A percentile compares a stretch with the other conserved stretches of the same genome.
phyloP scores from a whole-genome alignment of 2,797 vertebrate species.

The Tympanoctomys barrerae region DNA sequence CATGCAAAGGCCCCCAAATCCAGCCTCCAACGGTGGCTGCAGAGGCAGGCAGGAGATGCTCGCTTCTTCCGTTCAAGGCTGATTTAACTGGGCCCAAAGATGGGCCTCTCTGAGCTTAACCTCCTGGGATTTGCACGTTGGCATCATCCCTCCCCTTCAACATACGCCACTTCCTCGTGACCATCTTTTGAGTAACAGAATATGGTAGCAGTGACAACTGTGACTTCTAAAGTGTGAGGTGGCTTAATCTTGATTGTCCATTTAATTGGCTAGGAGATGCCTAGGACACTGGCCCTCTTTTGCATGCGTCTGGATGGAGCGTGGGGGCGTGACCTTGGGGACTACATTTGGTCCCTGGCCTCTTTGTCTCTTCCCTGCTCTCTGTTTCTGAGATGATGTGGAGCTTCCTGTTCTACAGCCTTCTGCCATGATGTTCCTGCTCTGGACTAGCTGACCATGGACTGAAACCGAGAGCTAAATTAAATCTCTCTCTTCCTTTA shows the following conservation, averaged over 20 bases:
- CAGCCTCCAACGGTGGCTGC: neutral
- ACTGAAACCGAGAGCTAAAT: neutral
- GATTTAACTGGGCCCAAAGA: neutral
- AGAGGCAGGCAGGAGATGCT: neutral
- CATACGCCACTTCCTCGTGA: neutral
- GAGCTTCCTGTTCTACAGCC: neutral
- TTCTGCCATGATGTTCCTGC: neutral
- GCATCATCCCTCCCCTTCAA: neutral
- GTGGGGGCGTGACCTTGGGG: neutral
- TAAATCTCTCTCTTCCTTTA: neutral
- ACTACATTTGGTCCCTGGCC: neutral
- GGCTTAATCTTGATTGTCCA: neutral
- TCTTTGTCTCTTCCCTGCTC: neutral
- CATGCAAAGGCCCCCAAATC: neutral
- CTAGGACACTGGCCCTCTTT: neutral
- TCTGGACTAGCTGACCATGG: neutral
- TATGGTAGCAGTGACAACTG: neutral
- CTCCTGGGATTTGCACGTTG: neutral
- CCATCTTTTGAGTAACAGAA: neutral
- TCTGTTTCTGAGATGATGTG: neutral
- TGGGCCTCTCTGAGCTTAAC: neutral
- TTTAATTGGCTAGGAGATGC: neutral
- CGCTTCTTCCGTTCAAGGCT: neutral
- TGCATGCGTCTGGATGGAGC: neutral
- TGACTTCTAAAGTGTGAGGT: neutral